A percentile compares a stretch with the other conserved stretches of the same genome.
Evolutionary conservation across 1,140 invertebrate genomes (phyloP).

Genomic region (Hirudo medicinalis): DNA sequence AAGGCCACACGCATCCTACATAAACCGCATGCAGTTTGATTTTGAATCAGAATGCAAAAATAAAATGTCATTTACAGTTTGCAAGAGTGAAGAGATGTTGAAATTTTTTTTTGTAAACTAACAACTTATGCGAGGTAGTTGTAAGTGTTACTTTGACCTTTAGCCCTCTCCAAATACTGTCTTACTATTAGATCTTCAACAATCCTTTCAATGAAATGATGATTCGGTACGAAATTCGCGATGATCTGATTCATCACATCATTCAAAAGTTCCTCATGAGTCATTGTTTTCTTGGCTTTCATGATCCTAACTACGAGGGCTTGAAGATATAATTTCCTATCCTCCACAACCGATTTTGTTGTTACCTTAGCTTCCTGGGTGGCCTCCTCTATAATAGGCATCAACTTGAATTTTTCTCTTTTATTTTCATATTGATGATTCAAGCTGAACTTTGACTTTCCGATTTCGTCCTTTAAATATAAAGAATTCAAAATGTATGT

Average conservation of each 20-base stretch:
- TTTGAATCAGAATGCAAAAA: no score
- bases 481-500: not conserved
- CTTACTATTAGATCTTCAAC: conserved; percentile 94
- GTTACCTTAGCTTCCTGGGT: conserved; percentile 54
- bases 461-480: conserved; percentile 40
- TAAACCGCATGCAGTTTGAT: no score
- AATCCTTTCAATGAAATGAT: conserved; percentile 92
- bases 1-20: no score
- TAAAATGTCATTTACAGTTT: no score
- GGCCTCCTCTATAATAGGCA: conserved; percentile 67
- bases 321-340: conserved; percentile 90
- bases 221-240: conserved; percentile 77
- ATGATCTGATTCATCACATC: conserved; percentile 81
- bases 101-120: no score
- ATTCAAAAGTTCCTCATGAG: conserved; percentile 83
- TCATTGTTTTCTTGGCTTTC: conserved; percentile 68
- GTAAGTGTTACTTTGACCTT: conserved; percentile 83
- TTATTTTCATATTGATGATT: conserved; percentile 82
- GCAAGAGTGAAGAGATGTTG: no score
- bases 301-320: conserved; percentile 94
- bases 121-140: conserved; percentile 73
- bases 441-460: conserved; percentile 50
- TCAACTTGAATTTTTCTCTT: conserved; percentile 79
- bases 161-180: conserved; percentile 85
- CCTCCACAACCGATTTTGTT: conserved; percentile 78